These are phyloP conservation scores for Mimas tiliae DNA, from an alignment of 2,888 invertebrate species.

Conservation along the genomic window DNA sequence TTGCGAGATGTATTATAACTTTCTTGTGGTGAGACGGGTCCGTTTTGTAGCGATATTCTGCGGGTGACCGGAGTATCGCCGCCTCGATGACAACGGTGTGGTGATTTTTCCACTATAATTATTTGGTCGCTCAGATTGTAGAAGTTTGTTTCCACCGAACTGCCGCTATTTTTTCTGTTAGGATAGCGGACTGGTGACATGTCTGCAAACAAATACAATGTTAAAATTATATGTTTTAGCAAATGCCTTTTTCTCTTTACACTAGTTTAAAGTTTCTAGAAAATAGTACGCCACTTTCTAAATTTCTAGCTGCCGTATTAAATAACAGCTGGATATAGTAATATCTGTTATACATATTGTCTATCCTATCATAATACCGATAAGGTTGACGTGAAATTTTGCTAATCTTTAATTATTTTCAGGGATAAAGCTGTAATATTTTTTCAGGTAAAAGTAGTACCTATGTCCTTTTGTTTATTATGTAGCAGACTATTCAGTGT, in stretches of 20 bases:
- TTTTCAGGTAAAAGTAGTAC: too few species aligned
- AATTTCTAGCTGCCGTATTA: conserved; percentile 32
- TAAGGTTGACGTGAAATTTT: not conserved
- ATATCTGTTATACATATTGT: not conserved
- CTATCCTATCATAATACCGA: not conserved
- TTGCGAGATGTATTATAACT: conserved; percentile 78
- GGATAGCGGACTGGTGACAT: conserved; percentile 87
- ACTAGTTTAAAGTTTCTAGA: conserved; percentile 28
- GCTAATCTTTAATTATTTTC: too few species aligned
- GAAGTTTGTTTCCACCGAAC: conserved; percentile 87
- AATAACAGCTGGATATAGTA: conserved; percentile 27
- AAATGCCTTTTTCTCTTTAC: conserved; percentile 11
- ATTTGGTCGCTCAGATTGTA: conserved; percentile 87
- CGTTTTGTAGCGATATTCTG: conserved; percentile 76
- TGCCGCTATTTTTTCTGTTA: conserved; percentile 86
- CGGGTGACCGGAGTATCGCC: conserved; percentile 69
- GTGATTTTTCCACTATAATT: conserved; percentile 85
- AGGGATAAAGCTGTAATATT: too few species aligned
- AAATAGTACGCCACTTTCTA: conserved; percentile 10
- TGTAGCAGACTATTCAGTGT: too few species aligned
- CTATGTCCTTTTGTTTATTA: too few species aligned
- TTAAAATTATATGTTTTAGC: not conserved
- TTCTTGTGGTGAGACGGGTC: conserved; percentile 74
- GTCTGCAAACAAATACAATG: conserved; percentile 72
- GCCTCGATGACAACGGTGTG: conserved; percentile 73